Evolutionary conservation across 2,888 invertebrate species (phyloP), one percentile per base, ranked within the genome.

Genomic region (Callinectes sapidus): DNA sequence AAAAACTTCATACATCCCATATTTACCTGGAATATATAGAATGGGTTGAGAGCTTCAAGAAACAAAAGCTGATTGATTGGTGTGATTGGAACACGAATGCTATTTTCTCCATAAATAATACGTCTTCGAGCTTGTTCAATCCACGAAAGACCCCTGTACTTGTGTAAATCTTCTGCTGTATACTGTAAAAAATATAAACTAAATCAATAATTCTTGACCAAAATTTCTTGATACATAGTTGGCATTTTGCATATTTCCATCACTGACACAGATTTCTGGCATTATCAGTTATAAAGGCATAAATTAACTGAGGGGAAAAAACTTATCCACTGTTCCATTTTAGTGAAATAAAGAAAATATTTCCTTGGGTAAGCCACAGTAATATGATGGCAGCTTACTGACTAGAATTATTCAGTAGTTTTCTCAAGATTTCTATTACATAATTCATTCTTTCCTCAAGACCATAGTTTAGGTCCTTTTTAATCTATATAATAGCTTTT

Each of bases 41-140:
- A 99, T 5, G 99, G 99, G 96, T 98, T 98, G 95, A 99, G 97
- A 54, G 98, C 97, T 96, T 98, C 98, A 94, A 98, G 96, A 85
- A 97, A 97, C 0, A 98, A 96, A 23, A 98, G 96, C 0, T 97
- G 97, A 94, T 97, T 95, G 77, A 98, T 96, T 90, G 97, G 97
- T 95, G 97, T 97, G 90, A 98, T 97, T 2, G 97, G 97, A 81
- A 98, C 97, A 90, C 97, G 96, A 95, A 98, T 98, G 95, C 97
- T 97, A 96, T 98, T 98, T 48, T 97, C 96, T 0, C 98, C 98
- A 95, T 98, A 98, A 90, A 98, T 97, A 95, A 97, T 96, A 87
- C 98, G 96, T 95, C 98, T 89, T 23, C 93, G 90, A 2, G 90
- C 92, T 81, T 94, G 94, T 89, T 94, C 94, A 18, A 81, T n/a